phyloP scores from a whole-genome alignment of 2,888 invertebrate species.

The Villa cingulata region DNA sequence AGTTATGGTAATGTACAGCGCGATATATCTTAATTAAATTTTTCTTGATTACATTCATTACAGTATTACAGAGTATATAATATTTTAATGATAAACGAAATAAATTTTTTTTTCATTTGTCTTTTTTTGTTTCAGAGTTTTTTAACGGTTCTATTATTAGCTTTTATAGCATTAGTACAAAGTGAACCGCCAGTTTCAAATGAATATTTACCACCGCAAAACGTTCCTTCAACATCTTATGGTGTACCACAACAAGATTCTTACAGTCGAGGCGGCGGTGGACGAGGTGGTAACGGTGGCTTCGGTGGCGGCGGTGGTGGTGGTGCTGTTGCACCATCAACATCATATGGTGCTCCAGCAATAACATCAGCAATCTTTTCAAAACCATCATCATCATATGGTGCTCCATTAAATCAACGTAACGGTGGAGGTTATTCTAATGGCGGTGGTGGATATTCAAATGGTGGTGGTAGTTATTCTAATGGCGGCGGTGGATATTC shows the following conservation, averaged over 20 bases:
- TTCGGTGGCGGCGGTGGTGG: slow-evolving; percentile 22
- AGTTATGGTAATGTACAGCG: too few species aligned
- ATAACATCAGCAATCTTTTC: slow-evolving; percentile 39
- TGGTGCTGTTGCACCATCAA: slow-evolving; percentile 31
- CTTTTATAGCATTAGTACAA: slow-evolving; percentile 26
- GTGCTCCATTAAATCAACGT: slow-evolving; percentile 23
- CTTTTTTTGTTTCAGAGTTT: slow-evolving; percentile 23
- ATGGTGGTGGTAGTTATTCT: slow-evolving; percentile 8
- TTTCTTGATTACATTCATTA: too few species aligned
- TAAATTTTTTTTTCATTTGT: background rate
- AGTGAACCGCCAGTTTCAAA: slow-evolving; percentile 35
- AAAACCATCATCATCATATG: slow-evolving; percentile 25
- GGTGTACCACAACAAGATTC: slow-evolving; percentile 23
- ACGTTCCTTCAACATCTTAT: slow-evolving; percentile 22
- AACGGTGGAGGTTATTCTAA: slow-evolving; percentile 5
- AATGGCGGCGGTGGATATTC: slow-evolving; percentile 14
- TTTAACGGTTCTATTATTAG: slow-evolving; percentile 27
- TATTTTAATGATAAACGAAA: too few species aligned
- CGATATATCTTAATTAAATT: too few species aligned
- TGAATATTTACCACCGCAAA: slow-evolving; percentile 14
- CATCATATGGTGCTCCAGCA: slow-evolving; percentile 41
- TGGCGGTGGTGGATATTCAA: slow-evolving; percentile 7
- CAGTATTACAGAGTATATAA: too few species aligned
- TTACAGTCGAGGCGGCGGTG: background rate
- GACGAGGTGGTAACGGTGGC: slow-evolving; percentile 4